These are phyloP conservation scores for Piaya cayana DNA, from an alignment of 2,113 vertebrate genomes.

Conservation along the genomic window DNA sequence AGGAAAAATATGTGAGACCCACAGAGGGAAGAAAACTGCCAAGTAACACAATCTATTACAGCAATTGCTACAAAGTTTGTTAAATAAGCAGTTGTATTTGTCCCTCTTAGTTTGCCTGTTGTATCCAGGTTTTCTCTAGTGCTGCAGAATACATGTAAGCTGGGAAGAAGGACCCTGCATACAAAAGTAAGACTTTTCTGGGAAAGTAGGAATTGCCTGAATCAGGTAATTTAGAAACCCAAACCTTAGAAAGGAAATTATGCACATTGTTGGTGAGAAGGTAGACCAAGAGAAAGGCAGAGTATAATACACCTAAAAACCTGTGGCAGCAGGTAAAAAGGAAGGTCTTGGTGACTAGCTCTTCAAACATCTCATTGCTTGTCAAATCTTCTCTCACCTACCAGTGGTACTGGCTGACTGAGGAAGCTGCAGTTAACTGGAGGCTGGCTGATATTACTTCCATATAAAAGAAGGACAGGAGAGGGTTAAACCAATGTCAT, in stretches of 20 bases:
- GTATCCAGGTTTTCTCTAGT: background rate
- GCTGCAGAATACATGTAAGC: background rate
- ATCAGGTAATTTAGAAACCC: background rate
- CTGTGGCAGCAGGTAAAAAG: background rate
- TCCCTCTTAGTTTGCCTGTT: background rate
- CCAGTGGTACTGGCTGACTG: too few relatives aligned
- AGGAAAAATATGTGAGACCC: background rate
- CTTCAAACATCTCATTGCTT: background rate
- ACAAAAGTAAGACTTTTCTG: background rate
- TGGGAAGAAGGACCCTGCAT: background rate
- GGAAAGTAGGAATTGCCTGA: background rate
- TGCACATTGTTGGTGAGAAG: background rate
- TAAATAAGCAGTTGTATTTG: background rate
- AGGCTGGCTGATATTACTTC: too few relatives aligned
- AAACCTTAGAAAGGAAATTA: background rate
- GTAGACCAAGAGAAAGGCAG: background rate
- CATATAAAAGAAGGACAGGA: too few relatives aligned
- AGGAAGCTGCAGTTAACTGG: too few relatives aligned
- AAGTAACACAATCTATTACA: background rate
- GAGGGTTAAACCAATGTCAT: too few relatives aligned
- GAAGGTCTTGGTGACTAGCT: background rate
- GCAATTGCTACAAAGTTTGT: background rate
- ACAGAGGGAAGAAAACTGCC: background rate
- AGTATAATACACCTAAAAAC: background rate
- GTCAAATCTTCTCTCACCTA: too few relatives aligned